These are phyloP conservation scores for Heliconius hewitsoni DNA, from an alignment of 1,140 invertebrate genomes.

Conservation along the genomic window DNA sequence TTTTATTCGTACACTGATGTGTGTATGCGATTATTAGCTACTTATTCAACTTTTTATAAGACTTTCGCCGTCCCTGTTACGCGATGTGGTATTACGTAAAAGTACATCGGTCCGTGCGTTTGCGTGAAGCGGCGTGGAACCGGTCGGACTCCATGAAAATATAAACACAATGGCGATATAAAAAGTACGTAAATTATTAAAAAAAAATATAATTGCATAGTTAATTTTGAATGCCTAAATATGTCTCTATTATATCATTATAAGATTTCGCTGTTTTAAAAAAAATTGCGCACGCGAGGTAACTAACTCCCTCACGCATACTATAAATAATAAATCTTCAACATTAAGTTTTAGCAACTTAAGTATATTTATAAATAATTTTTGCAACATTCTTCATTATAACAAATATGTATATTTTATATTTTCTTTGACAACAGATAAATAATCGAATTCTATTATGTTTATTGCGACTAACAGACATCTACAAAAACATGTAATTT, in stretches of 20 bases:
- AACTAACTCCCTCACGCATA: neutral
- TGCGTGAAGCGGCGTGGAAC: slow-evolving; percentile 37
- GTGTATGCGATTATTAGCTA: slow-evolving; percentile 27
- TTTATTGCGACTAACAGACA: no score
- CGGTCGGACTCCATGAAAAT: slow-evolving; percentile 19
- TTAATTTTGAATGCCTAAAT: slow-evolving; percentile 4
- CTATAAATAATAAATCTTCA: neutral
- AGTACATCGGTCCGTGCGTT: slow-evolving; percentile 23
- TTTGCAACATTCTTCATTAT: no score
- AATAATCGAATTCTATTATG: no score
- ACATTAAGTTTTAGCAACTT: no score
- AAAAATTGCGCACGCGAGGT: neutral
- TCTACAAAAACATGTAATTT: no score
- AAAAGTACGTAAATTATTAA: neutral
- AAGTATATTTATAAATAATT: no score
- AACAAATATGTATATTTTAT: no score
- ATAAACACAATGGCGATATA: slow-evolving; percentile 16
- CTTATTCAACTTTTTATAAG: slow-evolving; percentile 29
- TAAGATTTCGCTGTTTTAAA: neutral
- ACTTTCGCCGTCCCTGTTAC: slow-evolving; percentile 36
- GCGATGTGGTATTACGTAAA: slow-evolving; percentile 30
- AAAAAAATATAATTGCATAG: neutral
- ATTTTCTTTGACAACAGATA: no score
- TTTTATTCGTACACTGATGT: slow-evolving; percentile 21
- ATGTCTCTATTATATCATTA: neutral